phyloP scores from a whole-genome alignment of 2,113 vertebrate species.

The Onychorhynchus coronatus region DNA sequence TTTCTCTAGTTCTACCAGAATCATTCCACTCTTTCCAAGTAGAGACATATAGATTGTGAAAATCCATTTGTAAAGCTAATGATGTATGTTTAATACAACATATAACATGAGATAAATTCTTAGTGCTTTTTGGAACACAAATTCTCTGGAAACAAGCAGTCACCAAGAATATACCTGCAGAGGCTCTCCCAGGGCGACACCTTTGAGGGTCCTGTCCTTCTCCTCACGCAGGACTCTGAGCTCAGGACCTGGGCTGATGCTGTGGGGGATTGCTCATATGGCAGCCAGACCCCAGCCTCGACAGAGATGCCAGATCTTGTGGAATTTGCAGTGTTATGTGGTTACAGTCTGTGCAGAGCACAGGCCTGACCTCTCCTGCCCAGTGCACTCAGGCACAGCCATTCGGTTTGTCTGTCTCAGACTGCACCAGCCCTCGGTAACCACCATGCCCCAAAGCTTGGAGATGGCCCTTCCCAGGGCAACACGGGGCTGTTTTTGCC shows the following conservation, averaged over 20 bases:
- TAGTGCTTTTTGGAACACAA: not conserved
- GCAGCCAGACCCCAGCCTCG: not conserved
- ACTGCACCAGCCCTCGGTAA: not conserved
- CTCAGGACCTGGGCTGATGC: not conserved
- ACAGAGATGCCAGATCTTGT: not conserved
- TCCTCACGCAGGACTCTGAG: not conserved
- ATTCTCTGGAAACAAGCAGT: not conserved
- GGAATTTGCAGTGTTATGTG: fast-evolving
- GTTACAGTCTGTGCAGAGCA: no score
- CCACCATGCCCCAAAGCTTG: not conserved
- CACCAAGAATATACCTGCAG: not conserved
- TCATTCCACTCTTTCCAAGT: not conserved
- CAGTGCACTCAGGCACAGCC: fast-evolving
- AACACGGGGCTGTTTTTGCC: not conserved
- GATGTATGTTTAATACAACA: not conserved
- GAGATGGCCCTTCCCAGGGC: not conserved
- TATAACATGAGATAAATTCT: not conserved
- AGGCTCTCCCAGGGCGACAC: not conserved
- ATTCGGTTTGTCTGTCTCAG: not conserved
- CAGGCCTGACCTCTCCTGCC: no score
- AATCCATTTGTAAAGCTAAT: not conserved
- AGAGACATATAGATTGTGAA: not conserved
- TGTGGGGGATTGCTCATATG: not conserved
- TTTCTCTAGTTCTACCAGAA: not conserved
- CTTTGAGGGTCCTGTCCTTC: not conserved